These are phyloP conservation scores for Nannoperca australis DNA, from an alignment of 2,797 vertebrate species.

Conservation along the genomic window DNA sequence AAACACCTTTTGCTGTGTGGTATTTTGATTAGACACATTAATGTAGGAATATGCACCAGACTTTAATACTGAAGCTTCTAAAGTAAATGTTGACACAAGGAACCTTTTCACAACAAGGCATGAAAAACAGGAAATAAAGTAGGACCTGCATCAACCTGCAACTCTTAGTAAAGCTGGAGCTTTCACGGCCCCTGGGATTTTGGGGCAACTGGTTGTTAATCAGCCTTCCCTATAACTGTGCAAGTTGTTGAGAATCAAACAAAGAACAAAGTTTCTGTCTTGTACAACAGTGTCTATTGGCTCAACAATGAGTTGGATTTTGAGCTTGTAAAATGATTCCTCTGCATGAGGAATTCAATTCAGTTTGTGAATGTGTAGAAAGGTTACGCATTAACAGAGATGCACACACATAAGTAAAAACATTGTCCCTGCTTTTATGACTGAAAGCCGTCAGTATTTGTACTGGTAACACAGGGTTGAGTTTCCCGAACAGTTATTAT, in stretches of 20 bases:
- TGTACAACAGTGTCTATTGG: not conserved
- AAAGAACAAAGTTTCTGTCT: not conserved
- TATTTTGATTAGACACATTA: not conserved
- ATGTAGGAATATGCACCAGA: not conserved
- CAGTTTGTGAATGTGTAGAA: not conserved
- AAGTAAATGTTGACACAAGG: constrained; percentile 1
- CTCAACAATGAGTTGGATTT: not conserved
- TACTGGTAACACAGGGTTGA: not conserved
- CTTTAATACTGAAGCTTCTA: not conserved
- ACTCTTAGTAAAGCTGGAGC: not conserved
- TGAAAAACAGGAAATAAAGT: not conserved
- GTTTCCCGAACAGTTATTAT: not conserved
- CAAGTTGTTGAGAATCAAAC: not conserved
- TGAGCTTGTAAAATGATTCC: not conserved
- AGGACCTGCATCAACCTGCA: not conserved
- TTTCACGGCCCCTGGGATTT: not conserved
- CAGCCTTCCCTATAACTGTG: not conserved
- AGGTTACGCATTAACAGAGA: not conserved
- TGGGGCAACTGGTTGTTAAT: not conserved
- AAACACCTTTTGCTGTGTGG: not conserved
- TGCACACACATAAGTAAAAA: not conserved
- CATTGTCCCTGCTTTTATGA: not conserved
- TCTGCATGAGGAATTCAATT: not conserved
- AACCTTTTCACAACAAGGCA: not conserved
- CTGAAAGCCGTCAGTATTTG: not conserved